phyloP scores from a whole-genome alignment of 2,888 invertebrate genomes.

The Craniophora ligustri region DNA sequence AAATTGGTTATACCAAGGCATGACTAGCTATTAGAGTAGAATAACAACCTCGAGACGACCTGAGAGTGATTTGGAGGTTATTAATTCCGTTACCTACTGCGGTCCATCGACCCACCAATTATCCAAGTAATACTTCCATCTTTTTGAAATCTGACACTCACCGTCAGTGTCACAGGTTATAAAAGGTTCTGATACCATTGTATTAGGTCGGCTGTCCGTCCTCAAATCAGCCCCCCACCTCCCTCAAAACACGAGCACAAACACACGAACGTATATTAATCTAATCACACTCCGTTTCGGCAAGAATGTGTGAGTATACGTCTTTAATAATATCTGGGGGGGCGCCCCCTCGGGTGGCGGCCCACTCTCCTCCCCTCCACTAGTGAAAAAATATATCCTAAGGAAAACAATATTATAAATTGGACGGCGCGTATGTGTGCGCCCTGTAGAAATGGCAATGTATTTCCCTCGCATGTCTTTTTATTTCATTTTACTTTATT shows the following conservation, averaged over 20 bases:
- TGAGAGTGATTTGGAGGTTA: no score
- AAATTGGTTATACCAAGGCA: no score
- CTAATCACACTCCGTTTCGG: constrained; percentile 86
- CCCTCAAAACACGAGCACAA: constrained; percentile 57
- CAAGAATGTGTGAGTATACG: constrained; percentile 87
- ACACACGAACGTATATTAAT: constrained; percentile 82
- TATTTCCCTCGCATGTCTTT: constrained; percentile 77
- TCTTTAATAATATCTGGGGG: constrained; percentile 88
- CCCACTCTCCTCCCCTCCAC: constrained; percentile 69
- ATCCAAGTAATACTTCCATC: constrained; percentile 33
- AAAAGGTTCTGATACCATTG: constrained; percentile 61
- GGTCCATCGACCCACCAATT: constrained; percentile 22
- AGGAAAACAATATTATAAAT: constrained; percentile 89
- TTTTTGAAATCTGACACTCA: constrained; percentile 52
- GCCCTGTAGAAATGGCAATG: constrained; percentile 66
- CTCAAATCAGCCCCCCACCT: constrained; percentile 46
- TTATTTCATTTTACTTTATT: constrained; percentile 85
- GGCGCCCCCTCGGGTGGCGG: constrained; percentile 51
- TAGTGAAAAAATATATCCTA: constrained; percentile 88
- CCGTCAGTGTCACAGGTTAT: constrained; percentile 52
- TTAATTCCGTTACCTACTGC: no score
- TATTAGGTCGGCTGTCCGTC: constrained; percentile 61
- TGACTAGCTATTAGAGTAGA: no score
- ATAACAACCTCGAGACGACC: no score
- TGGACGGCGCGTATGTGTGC: constrained; percentile 76